Base-by-base conservation (phyloP, 2,888 invertebrate genomes). In the Andrena fulva region DNA sequence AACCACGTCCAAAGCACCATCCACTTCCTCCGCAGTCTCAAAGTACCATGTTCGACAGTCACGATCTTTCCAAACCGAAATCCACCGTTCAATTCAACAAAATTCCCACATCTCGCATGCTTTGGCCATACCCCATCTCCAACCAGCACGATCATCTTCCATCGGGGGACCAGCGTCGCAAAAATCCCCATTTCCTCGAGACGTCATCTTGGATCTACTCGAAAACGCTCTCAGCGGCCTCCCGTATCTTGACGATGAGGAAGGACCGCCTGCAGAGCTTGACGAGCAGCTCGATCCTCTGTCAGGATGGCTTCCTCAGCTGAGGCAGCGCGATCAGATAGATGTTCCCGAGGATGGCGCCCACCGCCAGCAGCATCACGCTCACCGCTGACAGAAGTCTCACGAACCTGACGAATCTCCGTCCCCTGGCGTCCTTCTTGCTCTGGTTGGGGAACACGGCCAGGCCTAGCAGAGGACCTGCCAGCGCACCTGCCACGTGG, bases 401-500 rank as follows among this genome's bases (percentile, higher is more conserved):
- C n/a, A 92, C 93, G 87, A 93, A 93, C 42, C 92, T 91, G 3
- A 93, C 92, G 89, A 93, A 93, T 73, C 92, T 89, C 2, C 92
- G 89, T n/a, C 93, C 93, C 7, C 92, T 87, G 20, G 93, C 88
- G 86, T 93, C 93, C 81, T 93, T 93, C 87, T 93, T 93, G 87
- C 93, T 93, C 72, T 93, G 93, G 24, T 92, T 92, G 0, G 93
- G 93, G 75, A 93, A 96, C 10, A 96, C 92, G 12, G 96, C 92
- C 76, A 96, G 95, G 6, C 96, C 96, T 2, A 96, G 90, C 6
- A 96, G 94, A 1, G 96, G 93, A 0, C 97, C 97, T 0, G 96
- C 95, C 0, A 96, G 92, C 2, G 96, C 97, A 4, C 97, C 97
- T 6, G 96, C 95, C 20, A 95, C 94, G 91, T 97, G 97, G 5